Base-by-base conservation (phyloP, 2,797 vertebrate genomes). In the Tadarida brasiliensis region DNA sequence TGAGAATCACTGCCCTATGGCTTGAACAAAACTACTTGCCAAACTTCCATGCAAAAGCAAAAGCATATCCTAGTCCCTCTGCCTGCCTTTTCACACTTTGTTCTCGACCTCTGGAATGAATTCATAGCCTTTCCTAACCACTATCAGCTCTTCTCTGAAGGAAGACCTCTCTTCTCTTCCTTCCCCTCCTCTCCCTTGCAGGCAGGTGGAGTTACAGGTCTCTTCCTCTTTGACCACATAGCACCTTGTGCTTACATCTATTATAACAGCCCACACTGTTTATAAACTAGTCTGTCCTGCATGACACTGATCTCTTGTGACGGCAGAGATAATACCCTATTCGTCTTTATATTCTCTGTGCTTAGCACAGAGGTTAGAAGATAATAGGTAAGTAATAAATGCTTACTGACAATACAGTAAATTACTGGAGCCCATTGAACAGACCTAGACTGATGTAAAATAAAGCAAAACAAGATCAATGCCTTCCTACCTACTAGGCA, bases 321-420 rank as follows among this genome's bases (percentile, higher is more conserved):
- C 70, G 68, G 67, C n/a, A 85, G 39, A 33, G n/a, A 77, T 10
- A 73, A 28, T 83, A 84, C 28, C 57, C 16, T 96, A 71, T 33
- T 83, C 68, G 87, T 82, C 24, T 96, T 92, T 92, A 63, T 33
- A 91, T 63, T 87, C 26, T 89, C 24, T 57, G 61, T 86, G 33
- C 12, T 82, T 91, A 11, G 71, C 51, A 83, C 5, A 94, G 35
- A 86, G 11, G 91, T 26, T 39, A 87, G 39, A 76, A 76, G 14
- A 65, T 59, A 91, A 86, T 0, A 94, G 49, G 71, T 88, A 80
- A 7, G 19, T 47, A 96, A 83, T 83, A 91, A 84, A 90, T 73
- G 54, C 44, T 92, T 76, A 94, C 10, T 73, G 51, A 94, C 92
- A 95, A 90, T 24, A 93, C 3, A 63, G 7, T 61, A 28, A 76